These are phyloP conservation scores for Aphis craccivora DNA, from an alignment of 1,140 invertebrate species.

Conservation along the genomic window DNA sequence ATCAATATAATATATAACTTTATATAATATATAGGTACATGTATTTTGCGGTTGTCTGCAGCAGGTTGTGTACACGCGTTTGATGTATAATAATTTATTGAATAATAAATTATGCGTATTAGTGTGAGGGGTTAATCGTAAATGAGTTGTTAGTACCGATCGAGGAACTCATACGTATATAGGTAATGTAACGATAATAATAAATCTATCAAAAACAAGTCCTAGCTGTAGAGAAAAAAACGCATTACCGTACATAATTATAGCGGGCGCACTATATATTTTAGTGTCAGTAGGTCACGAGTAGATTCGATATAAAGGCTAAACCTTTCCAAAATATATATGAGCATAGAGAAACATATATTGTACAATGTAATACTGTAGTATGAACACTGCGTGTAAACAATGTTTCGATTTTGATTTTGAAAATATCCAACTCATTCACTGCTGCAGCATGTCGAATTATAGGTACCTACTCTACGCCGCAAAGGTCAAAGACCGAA, in stretches of 20 bases:
- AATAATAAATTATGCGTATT: not conserved
- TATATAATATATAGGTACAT: not conserved
- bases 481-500: conserved; percentile 15
- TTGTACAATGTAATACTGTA: not conserved
- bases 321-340: conserved; percentile 52
- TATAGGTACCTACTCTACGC: not conserved
- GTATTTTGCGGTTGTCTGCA: not conserved
- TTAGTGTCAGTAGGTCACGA: conserved; percentile 47
- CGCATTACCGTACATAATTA: not conserved
- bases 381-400: not conserved
- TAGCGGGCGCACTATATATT: not conserved
- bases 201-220: not conserved
- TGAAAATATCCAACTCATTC: not conserved
- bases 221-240: not conserved
- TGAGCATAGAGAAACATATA: not conserved
- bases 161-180: not conserved
- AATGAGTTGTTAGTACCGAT: not conserved
- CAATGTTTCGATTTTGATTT: not conserved
- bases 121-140: not conserved
- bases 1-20: not conserved
- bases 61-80: not conserved
- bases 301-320: conserved; percentile 42
- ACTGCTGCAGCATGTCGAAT: not conserved
- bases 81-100: not conserved
- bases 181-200: conserved; percentile 14